phyloP scores from a whole-genome alignment of 53 echinoderm and acorn worm species.

The Crossaster papposus region DNA sequence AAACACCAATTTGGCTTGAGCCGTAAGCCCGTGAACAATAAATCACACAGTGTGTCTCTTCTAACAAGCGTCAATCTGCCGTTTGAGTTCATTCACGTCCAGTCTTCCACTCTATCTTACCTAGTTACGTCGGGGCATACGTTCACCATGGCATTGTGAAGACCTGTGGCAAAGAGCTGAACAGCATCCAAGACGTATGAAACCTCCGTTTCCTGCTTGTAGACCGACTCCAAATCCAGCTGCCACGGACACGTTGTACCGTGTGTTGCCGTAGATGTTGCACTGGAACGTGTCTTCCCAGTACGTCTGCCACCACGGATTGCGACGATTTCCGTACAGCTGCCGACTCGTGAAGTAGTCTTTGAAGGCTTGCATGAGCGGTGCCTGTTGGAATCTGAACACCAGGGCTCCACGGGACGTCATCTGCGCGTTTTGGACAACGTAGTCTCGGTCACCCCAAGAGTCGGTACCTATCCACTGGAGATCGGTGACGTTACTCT shows the following conservation, averaged over 20 bases:
- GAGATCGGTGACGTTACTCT: conserved; percentile 56
- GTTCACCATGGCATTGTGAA: conserved; percentile 68
- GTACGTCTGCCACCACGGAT: conserved; percentile 88
- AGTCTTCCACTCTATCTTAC: conserved; percentile 1
- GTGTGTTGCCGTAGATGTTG: conserved; percentile 56
- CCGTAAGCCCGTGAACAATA: too few species aligned
- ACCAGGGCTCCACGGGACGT: conserved; percentile 74
- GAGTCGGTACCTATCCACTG: conserved; percentile 91
- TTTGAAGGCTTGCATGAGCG: conserved; percentile 40
- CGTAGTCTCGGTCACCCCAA: conserved; percentile 78
- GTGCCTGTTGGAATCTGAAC: conserved; percentile 60
- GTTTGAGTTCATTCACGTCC: too few species aligned
- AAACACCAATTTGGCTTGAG: too few species aligned
- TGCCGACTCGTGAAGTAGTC: conserved; percentile 63
- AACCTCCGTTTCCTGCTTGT: conserved; percentile 70
- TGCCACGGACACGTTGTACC: conserved; percentile 63
- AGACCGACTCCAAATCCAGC: conserved; percentile 43
- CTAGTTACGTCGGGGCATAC: conserved; percentile 71
- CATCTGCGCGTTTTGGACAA: conserved; percentile 61
- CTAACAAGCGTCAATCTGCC: too few species aligned
- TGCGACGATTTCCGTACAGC: conserved; percentile 69
- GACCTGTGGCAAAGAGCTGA: conserved; percentile 71
- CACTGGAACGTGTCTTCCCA: conserved; percentile 78
- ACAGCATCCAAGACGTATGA: conserved; percentile 81
- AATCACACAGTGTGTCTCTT: too few species aligned